Conservation (phyloP, 2,888 invertebrate genomes). For the Aromia moschata region DNA sequence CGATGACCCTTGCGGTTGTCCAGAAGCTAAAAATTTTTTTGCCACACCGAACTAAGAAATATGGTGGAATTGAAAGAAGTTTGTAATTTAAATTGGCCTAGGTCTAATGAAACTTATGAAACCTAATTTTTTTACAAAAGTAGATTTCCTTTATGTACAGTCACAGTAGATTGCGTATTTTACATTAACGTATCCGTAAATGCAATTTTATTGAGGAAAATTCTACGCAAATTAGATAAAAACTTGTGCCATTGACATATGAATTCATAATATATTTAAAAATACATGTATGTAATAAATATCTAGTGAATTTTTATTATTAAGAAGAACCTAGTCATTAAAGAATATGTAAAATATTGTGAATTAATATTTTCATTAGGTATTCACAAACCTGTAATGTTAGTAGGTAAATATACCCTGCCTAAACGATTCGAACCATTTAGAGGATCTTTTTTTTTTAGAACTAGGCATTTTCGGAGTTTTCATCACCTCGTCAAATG, state of each 20-base stretch:
- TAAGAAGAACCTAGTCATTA: not conserved
- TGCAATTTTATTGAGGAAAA: not conserved
- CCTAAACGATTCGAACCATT: too few species aligned
- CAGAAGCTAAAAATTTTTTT: conserved; percentile 25
- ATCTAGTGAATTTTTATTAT: conserved; percentile 4
- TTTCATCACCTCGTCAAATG: too few species aligned
- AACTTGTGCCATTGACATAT: not conserved
- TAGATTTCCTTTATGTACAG: too few species aligned
- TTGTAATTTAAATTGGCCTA: conserved; percentile 21
- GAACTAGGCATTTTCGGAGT: too few species aligned
- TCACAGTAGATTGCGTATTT: conserved; percentile 20
- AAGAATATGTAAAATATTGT: too few species aligned
- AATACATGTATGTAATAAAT: not conserved
- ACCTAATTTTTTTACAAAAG: conserved; percentile 5
- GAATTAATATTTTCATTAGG: too few species aligned
- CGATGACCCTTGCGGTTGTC: conserved; percentile 29
- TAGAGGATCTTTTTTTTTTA: too few species aligned
- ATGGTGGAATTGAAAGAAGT: conserved; percentile 26
- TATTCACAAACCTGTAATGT: too few species aligned
- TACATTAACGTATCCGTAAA: too few species aligned
- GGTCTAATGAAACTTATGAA: conserved; percentile 24
- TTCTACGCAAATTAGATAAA: conserved; percentile 1
- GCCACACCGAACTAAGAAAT: conserved; percentile 24
- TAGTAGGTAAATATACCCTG: too few species aligned
- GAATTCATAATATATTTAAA: not conserved